Evolutionary conservation across 2,797 vertebrate genomes (phyloP), one percentile per base, ranked within the genome.

Genomic region (Ctenosaura bakeri): DNA sequence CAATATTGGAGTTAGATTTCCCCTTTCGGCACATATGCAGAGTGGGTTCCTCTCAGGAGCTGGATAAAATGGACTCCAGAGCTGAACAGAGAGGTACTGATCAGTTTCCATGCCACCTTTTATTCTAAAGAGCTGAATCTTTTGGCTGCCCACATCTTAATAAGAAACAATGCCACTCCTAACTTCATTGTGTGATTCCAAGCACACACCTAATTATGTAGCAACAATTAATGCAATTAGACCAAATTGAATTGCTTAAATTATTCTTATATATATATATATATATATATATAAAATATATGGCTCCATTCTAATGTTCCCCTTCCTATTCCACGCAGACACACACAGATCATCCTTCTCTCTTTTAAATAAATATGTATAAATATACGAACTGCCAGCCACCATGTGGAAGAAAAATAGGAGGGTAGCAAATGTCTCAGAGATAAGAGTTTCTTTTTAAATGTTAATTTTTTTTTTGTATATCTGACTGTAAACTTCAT

Each of bases 381-480:
- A 96, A 94, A 96, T 95, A 95, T 26, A 90, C 69, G 91, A 90
- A 93, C 90, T 93, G 91, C 89, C 86, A 95, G 87, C 74, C 95
- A 92, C 93, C 93, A 88, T 87, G 77, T 32, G 87, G 90, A 92
- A 95, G 89, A 95, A 94, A 97, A 97, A 95, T 92, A 95, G 91
- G 76, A 91, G 46, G 54, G 71, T 91, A 91, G 90, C 86, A 95
- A 92, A 94, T 95, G 89, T 95, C 92, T 96, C 86, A 10, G 59
- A 95, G 95, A 96, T 96, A 96, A 96, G 92, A 59, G 76, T 93
- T 96, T 96, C 93, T 95, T 97, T 97, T 96, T 92, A 96, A 97
- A 96, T 97, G 94, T 95, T 97, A 96, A 95, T 97, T 96, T 96
- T 94, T 91, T 94, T 87, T 93, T 18, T 32, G 73, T 95, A 88